These are phyloP conservation scores for Marasmarcha lunaedactyla DNA, from an alignment of 2,888 invertebrate genomes.

Conservation along the genomic window DNA sequence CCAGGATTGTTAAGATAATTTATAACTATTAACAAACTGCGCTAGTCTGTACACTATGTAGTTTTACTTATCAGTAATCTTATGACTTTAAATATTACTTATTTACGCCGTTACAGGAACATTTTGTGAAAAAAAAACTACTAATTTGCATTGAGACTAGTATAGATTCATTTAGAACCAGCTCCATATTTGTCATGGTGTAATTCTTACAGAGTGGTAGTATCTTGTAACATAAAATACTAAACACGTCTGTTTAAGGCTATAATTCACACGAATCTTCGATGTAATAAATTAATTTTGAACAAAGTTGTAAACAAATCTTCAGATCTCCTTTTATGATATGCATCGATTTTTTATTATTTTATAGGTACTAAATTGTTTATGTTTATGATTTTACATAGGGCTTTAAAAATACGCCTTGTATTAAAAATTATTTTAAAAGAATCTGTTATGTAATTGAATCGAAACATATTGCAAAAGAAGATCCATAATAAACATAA, in stretches of 20 bases:
- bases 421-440: too few relatives aligned
- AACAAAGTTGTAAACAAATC: constrained; percentile 57
- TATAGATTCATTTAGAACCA: constrained; percentile 36
- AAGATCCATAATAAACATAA: constrained; percentile 28
- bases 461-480: constrained; percentile 41
- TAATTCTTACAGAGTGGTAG: constrained; percentile 15
- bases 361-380: constrained; percentile 6
- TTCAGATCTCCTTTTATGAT: constrained; percentile 48
- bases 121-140: constrained; percentile 44
- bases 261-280: constrained; percentile 58
- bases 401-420: too few relatives aligned
- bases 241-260: constrained; percentile 37
- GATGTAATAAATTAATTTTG: constrained; percentile 44
- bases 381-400: too few relatives aligned
- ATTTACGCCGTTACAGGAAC: constrained; percentile 65
- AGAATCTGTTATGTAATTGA: too few relatives aligned
- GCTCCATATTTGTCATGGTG: constrained; percentile 32
- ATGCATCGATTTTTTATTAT: constrained; percentile 23
- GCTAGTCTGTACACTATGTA: background rate
- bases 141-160: constrained; percentile 67
- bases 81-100: constrained; percentile 27
- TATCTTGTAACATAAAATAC: constrained; percentile 31
- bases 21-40: too few relatives aligned
- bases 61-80: constrained; percentile 39
- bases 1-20: background rate